Evolutionary conservation across 2,113 vertebrate genomes (phyloP).

Genomic region (Ictalurus furcatus): DNA sequence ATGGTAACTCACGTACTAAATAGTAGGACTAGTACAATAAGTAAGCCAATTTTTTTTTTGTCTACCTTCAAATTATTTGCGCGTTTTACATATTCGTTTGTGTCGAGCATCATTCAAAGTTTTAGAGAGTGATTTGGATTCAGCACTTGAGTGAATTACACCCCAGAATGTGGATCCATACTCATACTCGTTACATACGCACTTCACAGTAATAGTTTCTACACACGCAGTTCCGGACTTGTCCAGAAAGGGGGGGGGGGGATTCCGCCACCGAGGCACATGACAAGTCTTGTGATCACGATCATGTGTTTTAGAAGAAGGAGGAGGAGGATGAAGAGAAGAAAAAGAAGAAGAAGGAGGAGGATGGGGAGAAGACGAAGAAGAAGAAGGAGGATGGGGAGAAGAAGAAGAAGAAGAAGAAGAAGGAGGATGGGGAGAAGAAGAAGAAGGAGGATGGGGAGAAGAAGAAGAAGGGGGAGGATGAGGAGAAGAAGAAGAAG

Average conservation of each 20-base stretch:
- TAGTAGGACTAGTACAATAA: not conserved
- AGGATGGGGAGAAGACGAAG: too few species aligned
- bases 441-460: too few species aligned
- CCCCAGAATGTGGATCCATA: too few species aligned
- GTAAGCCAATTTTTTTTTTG: not conserved
- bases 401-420: too few species aligned
- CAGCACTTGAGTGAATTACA: not conserved
- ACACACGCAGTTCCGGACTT: not conserved
- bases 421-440: too few species aligned
- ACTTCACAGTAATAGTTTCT: not conserved
- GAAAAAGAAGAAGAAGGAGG: too few species aligned
- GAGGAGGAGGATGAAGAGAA: too few species aligned
- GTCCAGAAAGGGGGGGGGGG: not conserved
- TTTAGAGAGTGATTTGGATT: not conserved
- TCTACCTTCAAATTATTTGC: not conserved
- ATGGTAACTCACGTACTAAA: not conserved
- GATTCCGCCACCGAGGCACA: not conserved
- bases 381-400: too few species aligned
- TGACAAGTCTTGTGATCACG: constrained; percentile 5
- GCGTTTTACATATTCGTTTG: not conserved
- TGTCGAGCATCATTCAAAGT: not conserved
- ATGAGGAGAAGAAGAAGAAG: too few species aligned
- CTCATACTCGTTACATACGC: too few species aligned
- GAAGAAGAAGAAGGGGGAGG: too few species aligned
- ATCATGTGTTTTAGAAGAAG: not conserved